A percentile compares a stretch with the other conserved stretches of the same genome.
Conservation (phyloP, 2,888 invertebrate species). For the Athalia cordata region DNA sequence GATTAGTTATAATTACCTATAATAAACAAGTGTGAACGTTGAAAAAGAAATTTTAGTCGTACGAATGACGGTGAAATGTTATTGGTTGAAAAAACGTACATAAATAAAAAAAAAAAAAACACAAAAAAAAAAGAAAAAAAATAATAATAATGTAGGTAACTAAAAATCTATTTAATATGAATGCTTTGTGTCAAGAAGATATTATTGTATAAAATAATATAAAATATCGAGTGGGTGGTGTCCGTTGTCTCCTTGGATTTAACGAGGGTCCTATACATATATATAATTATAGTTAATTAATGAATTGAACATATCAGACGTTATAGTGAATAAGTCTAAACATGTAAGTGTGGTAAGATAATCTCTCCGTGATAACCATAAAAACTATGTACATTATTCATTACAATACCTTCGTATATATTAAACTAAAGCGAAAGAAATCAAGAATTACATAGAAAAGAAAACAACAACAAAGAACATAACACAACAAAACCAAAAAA, state of each 20-base stretch:
- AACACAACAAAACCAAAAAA: too few species aligned
- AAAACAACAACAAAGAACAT: too few species aligned
- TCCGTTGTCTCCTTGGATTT: slow-evolving; percentile 32
- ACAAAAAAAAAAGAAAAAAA: background rate
- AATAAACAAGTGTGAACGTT: background rate
- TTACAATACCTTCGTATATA: too few species aligned
- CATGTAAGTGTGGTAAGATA: background rate
- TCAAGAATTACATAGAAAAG: too few species aligned
- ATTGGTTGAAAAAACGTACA: background rate
- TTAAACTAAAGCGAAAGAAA: too few species aligned
- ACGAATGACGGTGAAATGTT: background rate
- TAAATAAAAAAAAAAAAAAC: background rate
- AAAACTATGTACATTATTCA: too few species aligned
- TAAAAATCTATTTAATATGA: background rate
- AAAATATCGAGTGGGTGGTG: background rate
- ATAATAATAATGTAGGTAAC: background rate
- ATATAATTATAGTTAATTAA: background rate
- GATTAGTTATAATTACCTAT: background rate
- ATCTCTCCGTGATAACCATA: too few species aligned
- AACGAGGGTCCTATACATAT: slow-evolving; percentile 22
- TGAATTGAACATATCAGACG: slow-evolving; percentile 39
- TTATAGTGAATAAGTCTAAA: slow-evolving; percentile 15
- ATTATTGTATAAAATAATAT: too few species aligned
- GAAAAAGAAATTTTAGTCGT: background rate
- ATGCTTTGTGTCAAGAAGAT: slow-evolving; percentile 22